Evolutionary conservation across 2,888 invertebrate genomes (phyloP).

Genomic region (Periphyllus acericola): DNA sequence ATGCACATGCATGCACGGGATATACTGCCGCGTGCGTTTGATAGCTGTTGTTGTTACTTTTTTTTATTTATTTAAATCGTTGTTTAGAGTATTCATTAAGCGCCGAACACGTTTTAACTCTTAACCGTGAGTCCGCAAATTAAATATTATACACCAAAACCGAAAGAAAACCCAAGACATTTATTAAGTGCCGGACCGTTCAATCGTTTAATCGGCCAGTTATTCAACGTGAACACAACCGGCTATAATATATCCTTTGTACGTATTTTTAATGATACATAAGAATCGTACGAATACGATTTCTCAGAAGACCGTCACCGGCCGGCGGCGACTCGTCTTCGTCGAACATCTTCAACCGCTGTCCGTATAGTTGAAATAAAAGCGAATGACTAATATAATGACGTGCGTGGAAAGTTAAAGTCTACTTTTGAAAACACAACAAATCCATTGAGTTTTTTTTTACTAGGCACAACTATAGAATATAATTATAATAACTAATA

Average conservation of each 20-base stretch:
- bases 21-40: not conserved
- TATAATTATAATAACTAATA: not conserved
- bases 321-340: not conserved
- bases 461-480: not conserved
- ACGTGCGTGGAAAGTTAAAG: not conserved
- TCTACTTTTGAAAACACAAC: not conserved
- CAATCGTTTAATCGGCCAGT: conserved; percentile 10
- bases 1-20: conserved; percentile 5
- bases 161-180: conserved; percentile 20
- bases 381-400: not conserved
- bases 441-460: not conserved
- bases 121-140: conserved; percentile 47
- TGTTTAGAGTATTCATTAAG: conserved; percentile 50
- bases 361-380: not conserved
- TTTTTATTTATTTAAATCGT: conserved; percentile 51
- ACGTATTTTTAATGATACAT: conserved; percentile 20
- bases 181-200: conserved; percentile 27
- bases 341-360: not conserved
- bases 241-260: conserved; percentile 17
- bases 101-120: conserved; percentile 59
- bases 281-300: conserved; percentile 6
- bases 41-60: conserved; percentile 33
- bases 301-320: not conserved
- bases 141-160: conserved; percentile 15
- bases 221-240: conserved; percentile 20